These are phyloP conservation scores for Cinclus mexicanus DNA, from an alignment of 2,113 vertebrate genomes.

Conservation along the genomic window DNA sequence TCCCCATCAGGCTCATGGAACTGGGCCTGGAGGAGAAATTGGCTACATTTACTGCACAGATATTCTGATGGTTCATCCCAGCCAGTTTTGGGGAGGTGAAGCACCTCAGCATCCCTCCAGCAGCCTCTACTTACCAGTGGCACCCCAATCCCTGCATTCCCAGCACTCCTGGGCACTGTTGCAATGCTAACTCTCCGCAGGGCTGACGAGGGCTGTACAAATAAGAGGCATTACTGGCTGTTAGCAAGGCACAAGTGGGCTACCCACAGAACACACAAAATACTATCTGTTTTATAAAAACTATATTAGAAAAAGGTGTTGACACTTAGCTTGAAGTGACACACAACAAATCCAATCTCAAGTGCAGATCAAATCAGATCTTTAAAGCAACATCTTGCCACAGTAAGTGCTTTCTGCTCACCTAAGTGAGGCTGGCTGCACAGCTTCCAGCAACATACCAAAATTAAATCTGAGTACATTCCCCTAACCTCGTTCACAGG, in stretches of 20 bases:
- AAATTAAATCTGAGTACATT: fast-evolving
- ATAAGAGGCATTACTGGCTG: conserved; percentile 38
- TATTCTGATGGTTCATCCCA: not conserved
- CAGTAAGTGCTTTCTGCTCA: not conserved
- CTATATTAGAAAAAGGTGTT: not conserved
- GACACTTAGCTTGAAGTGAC: not conserved
- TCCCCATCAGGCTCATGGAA: conserved; percentile 30
- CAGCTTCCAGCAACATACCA: not conserved
- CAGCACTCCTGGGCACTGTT: conserved; percentile 79
- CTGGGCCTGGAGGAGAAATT: not conserved
- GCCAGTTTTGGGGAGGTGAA: not conserved
- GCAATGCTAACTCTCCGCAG: conserved; percentile 88
- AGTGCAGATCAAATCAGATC: not conserved
- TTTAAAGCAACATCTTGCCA: not conserved
- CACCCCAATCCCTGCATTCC: conserved; percentile 53
- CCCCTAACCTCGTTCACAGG: not conserved
- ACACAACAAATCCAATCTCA: not conserved
- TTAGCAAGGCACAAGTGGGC: not conserved
- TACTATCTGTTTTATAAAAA: not conserved
- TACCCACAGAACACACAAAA: not conserved
- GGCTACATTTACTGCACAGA: not conserved
- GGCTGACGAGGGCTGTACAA: conserved; percentile 71
- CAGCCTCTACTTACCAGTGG: conserved; percentile 63
- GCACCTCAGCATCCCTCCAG: not conserved
- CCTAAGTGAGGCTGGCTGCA: not conserved